A percentile compares a stretch with the other conserved stretches of the same genome.
These are phyloP conservation scores for Elegia similella DNA, from an alignment of 2,888 invertebrate species.

Conservation along the genomic window DNA sequence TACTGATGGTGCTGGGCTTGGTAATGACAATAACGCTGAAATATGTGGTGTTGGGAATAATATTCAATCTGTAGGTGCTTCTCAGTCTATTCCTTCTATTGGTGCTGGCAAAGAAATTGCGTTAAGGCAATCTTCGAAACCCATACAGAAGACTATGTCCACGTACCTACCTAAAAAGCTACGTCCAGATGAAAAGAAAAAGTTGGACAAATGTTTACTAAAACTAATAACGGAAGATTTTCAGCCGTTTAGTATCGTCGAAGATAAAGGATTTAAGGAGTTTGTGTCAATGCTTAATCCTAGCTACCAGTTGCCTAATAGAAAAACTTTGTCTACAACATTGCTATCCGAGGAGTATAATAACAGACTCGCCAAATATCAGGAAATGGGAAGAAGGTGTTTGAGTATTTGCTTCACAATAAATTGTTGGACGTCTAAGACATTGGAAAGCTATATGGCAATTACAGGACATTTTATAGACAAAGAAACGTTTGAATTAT, in stretches of 20 bases:
- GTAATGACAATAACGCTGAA: too few species aligned
- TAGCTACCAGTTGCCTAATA: constrained; percentile 17
- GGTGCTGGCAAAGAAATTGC: neutral
- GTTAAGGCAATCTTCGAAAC: neutral
- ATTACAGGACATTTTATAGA: constrained; percentile 26
- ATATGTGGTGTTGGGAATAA: neutral
- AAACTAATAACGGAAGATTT: constrained; percentile 15
- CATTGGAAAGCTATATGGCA: constrained; percentile 22
- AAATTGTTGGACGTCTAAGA: constrained; percentile 26
- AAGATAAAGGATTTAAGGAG: constrained; percentile 21
- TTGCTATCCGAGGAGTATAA: constrained; percentile 12
- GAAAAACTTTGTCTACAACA: constrained; percentile 19
- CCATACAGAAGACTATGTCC: neutral
- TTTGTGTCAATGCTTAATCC: constrained; percentile 16
- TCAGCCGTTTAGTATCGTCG: constrained; percentile 24
- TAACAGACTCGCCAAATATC: neutral
- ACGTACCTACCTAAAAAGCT: constrained; percentile 9
- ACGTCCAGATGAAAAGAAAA: constrained; percentile 11
- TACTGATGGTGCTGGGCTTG: too few species aligned
- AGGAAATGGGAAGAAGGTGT: constrained; percentile 9
- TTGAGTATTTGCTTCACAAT: constrained; percentile 22
- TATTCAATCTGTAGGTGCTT: neutral
- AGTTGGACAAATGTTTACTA: constrained; percentile 18
- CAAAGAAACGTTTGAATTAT: constrained; percentile 18
- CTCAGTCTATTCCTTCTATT: neutral